A percentile compares a stretch with the other conserved stretches of the same genome.
These are phyloP conservation scores for Pedicia rivosa DNA, from an alignment of 2,888 invertebrate species.

Conservation along the genomic window DNA sequence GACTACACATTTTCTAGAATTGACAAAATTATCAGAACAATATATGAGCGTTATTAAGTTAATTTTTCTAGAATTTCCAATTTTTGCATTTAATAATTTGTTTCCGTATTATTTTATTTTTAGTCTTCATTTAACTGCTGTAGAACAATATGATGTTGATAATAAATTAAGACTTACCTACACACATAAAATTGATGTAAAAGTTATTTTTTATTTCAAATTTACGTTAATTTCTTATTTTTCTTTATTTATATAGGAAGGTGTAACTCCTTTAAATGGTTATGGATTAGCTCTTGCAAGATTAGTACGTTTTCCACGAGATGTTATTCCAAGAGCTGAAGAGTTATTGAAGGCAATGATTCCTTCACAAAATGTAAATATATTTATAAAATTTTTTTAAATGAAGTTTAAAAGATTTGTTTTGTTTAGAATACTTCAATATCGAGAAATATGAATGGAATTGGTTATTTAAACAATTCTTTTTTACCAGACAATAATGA, in stretches of 20 bases:
- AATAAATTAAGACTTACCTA: slow-evolving; percentile 12
- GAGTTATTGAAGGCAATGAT: slow-evolving; percentile 8
- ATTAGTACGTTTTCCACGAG: slow-evolving; percentile 10
- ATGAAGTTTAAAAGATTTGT: no score
- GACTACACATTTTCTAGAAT: slow-evolving; percentile 51
- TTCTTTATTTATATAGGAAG: slow-evolving; percentile 8
- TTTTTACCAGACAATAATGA: no score
- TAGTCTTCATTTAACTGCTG: slow-evolving; percentile 36
- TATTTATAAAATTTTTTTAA: no score
- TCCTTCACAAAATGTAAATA: not conserved
- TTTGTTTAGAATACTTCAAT: no score
- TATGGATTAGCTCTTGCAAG: slow-evolving; percentile 14
- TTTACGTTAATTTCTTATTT: not conserved
- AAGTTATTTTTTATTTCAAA: not conserved
- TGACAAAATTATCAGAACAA: slow-evolving; percentile 46
- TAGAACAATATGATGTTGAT: slow-evolving; percentile 14
- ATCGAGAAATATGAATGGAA: not conserved
- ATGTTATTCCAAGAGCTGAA: slow-evolving; percentile 11
- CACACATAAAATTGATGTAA: slow-evolving; percentile 12
- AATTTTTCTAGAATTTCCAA: slow-evolving; percentile 16
- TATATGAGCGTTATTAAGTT: slow-evolving; percentile 63
- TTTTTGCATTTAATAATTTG: not conserved
- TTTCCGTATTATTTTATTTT: slow-evolving; percentile 9
- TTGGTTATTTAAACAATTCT: no score
- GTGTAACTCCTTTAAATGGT: slow-evolving; percentile 11